A percentile compares a stretch with the other conserved stretches of the same genome.
Conservation (phyloP, 2,797 vertebrate species). For the Cottoperca gobio region DNA sequence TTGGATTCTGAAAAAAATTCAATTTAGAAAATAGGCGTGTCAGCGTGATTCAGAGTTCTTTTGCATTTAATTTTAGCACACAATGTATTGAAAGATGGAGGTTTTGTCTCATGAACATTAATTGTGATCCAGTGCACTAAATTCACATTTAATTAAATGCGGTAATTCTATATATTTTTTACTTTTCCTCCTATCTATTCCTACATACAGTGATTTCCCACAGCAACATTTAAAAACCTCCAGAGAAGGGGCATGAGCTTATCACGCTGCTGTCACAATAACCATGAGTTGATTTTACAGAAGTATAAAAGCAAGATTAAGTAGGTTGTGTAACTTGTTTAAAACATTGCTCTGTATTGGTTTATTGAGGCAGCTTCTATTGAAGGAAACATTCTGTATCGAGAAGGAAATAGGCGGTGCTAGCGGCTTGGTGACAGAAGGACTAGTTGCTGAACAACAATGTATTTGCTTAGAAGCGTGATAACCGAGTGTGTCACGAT, state of each 20-base stretch:
- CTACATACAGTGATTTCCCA: neutral
- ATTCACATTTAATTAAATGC: neutral
- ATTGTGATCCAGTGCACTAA: too few relatives aligned
- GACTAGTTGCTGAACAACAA: neutral
- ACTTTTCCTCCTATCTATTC: neutral
- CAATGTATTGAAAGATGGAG: constrained; percentile 7
- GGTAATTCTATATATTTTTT: neutral
- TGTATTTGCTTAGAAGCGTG: neutral
- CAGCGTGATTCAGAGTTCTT: constrained; percentile 17
- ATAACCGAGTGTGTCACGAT: too few relatives aligned
- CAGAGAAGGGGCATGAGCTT: neutral
- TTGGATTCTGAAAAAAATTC: constrained; percentile 45
- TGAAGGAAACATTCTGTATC: neutral
- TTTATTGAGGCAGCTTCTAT: neutral
- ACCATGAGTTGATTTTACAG: neutral
- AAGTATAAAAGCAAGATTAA: neutral
- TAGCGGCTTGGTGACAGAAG: neutral
- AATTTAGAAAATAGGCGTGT: constrained; percentile 45
- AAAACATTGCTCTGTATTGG: neutral
- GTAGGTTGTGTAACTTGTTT: neutral
- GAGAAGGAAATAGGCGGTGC: neutral
- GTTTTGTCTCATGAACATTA: too few relatives aligned
- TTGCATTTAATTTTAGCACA: constrained; percentile 26
- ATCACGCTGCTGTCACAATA: neutral
- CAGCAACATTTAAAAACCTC: neutral